A percentile compares a stretch with the other conserved stretches of the same genome.
phyloP scores from a whole-genome alignment of 2,113 vertebrate genomes.

The Dasypus novemcinctus region DNA sequence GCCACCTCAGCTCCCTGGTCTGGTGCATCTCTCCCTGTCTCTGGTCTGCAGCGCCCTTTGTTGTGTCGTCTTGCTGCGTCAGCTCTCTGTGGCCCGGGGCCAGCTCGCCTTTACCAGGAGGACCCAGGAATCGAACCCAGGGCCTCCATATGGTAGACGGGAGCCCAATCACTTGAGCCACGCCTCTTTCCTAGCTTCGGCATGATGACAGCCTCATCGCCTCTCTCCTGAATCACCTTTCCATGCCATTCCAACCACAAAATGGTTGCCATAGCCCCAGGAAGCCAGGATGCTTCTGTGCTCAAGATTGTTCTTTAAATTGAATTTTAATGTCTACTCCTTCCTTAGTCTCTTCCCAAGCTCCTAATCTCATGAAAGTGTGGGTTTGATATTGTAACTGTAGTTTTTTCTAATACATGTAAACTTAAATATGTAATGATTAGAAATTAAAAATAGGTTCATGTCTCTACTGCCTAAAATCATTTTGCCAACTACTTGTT shows the following conservation, averaged over 20 bases:
- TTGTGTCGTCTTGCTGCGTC: too few relatives aligned
- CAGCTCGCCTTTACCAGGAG: too few relatives aligned
- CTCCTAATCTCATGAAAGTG: neutral
- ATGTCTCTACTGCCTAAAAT: neutral
- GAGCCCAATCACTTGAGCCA: too few relatives aligned
- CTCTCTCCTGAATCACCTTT: fast-evolving
- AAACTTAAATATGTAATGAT: fast-evolving
- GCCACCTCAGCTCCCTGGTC: too few relatives aligned
- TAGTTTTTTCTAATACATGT: neutral
- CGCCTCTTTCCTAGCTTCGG: too few relatives aligned
- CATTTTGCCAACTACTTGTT: too few relatives aligned
- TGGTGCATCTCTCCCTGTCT: too few relatives aligned
- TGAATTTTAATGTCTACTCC: neutral
- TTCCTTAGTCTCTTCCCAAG: neutral
- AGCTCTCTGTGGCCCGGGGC: too few relatives aligned
- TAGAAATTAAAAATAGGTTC: neutral
- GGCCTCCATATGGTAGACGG: too few relatives aligned
- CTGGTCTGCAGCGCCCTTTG: too few relatives aligned
- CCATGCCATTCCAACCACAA: fast-evolving
- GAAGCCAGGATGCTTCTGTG: neutral
- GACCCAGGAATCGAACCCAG: too few relatives aligned
- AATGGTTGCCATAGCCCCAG: fast-evolving
- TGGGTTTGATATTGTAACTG: neutral
- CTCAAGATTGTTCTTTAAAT: neutral
- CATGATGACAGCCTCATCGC: neutral